Conservation (phyloP, 2,113 vertebrate species). For the Poecilia latipinna region DNA sequence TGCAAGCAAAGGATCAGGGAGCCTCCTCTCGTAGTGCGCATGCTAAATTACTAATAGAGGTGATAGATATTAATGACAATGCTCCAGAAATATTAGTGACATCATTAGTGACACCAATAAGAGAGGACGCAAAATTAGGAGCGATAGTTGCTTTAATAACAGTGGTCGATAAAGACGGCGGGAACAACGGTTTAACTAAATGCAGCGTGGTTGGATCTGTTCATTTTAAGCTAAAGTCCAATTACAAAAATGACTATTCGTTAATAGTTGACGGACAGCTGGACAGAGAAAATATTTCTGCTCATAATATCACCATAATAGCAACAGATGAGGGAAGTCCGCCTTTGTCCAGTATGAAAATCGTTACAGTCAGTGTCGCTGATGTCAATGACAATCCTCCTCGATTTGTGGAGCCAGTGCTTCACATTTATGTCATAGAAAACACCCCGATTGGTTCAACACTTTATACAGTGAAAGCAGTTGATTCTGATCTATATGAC, state of each 20-base stretch:
- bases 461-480: constrained; percentile 77
- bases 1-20: constrained; percentile 67
- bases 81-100: constrained; percentile 63
- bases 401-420: constrained; percentile 67
- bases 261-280: constrained; percentile 81
- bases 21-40: neutral
- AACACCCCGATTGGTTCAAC: constrained; percentile 80
- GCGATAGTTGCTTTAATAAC: neutral
- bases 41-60: too few species aligned
- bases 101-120: constrained; percentile 73
- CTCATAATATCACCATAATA: constrained; percentile 81
- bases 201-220: constrained; percentile 38
- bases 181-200: constrained; percentile 15
- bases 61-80: constrained; percentile 88
- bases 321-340: constrained; percentile 83
- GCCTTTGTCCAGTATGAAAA: constrained; percentile 72
- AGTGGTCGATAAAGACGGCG: constrained; percentile 82
- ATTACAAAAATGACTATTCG: constrained; percentile 86
- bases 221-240: constrained; percentile 68
- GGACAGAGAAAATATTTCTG: constrained; percentile 82
- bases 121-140: neutral
- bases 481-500: constrained; percentile 78
- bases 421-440: constrained; percentile 82
- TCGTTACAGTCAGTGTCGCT: constrained; percentile 77
- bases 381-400: constrained; percentile 90